These are phyloP conservation scores for Plutomurus gul DNA, from an alignment of 1,140 invertebrate genomes.

Conservation along the genomic window DNA sequence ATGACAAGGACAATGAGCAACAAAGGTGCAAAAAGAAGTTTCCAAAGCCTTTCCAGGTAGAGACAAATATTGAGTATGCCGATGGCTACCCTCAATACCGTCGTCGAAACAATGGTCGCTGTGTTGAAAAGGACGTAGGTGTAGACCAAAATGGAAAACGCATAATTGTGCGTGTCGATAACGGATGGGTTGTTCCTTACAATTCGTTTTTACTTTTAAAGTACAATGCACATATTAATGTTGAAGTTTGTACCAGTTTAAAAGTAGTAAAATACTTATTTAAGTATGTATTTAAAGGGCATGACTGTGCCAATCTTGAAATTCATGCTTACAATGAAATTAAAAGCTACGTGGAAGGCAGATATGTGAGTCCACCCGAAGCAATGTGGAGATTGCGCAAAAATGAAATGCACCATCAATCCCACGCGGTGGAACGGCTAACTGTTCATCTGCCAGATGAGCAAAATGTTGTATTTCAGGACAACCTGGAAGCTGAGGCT, in stretches of 20 bases:
- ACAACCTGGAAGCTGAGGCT: background rate
- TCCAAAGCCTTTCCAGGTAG: conserved; percentile 54
- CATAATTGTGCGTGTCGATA: background rate
- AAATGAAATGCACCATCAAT: conserved; percentile 42
- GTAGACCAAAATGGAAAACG: background rate
- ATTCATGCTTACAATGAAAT: conserved; percentile 49
- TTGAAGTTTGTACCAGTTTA: conserved; percentile 61
- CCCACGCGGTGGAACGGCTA: conserved; percentile 57
- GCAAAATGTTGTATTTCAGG: conserved; percentile 55
- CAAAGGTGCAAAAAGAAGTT: conserved; percentile 58
- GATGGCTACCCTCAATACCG: conserved; percentile 59
- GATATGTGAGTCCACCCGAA: conserved; percentile 54
- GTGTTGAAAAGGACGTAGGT: background rate
- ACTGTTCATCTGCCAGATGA: conserved; percentile 61
- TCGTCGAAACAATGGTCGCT: conserved; percentile 53
- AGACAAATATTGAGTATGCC: conserved; percentile 56
- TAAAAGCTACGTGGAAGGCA: background rate
- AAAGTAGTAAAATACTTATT: conserved; percentile 60
- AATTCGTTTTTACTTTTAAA: conserved; percentile 60
- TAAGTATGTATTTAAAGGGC: conserved; percentile 34
- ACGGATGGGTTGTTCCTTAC: background rate
- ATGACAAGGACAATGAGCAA: conserved; percentile 55
- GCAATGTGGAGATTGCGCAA: conserved; percentile 54
- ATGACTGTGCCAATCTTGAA: background rate
- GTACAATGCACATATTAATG: conserved; percentile 61